Evolutionary conservation across 2,113 vertebrate species (phyloP).

Genomic region (Actinemys pallida): DNA sequence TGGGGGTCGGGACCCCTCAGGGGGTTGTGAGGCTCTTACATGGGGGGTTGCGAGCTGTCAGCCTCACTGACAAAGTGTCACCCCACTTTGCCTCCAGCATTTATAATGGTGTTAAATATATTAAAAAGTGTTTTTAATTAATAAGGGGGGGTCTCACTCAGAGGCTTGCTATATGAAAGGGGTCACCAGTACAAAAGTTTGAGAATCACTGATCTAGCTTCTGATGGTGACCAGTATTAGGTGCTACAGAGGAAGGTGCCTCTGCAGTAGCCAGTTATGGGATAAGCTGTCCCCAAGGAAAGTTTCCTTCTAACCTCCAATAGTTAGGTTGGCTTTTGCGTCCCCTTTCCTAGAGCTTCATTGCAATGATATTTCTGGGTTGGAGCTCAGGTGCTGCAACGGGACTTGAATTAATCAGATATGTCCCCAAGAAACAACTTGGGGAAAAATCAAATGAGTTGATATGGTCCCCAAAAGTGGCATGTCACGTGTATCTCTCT

Average conservation of each 20-base stretch:
- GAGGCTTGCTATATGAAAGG: too few relatives aligned
- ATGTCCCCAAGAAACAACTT: not conserved
- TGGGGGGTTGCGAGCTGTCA: too few relatives aligned
- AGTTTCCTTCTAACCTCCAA: not conserved
- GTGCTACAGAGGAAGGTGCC: not conserved
- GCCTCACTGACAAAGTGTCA: too few relatives aligned
- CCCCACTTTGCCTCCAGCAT: too few relatives aligned
- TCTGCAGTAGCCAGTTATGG: not conserved
- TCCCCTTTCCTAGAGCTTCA: accelerated
- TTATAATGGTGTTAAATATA: too few relatives aligned
- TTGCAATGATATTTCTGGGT: not conserved
- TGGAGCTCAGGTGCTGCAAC: not conserved
- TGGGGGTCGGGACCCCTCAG: too few relatives aligned
- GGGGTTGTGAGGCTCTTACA: too few relatives aligned
- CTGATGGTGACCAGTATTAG: not conserved
- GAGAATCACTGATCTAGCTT: not conserved
- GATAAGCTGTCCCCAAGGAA: not conserved
- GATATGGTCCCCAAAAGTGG: not conserved
- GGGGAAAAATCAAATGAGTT: not conserved
- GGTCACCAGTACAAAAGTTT: too few relatives aligned
- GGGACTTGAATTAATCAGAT: not conserved
- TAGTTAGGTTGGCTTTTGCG: not conserved
- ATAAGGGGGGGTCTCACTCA: too few relatives aligned
- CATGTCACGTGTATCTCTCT: not conserved
- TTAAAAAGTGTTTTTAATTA: too few relatives aligned